These are phyloP conservation scores for Elymnias hypermnestra DNA, from an alignment of 1,140 invertebrate species.

Conservation along the genomic window DNA sequence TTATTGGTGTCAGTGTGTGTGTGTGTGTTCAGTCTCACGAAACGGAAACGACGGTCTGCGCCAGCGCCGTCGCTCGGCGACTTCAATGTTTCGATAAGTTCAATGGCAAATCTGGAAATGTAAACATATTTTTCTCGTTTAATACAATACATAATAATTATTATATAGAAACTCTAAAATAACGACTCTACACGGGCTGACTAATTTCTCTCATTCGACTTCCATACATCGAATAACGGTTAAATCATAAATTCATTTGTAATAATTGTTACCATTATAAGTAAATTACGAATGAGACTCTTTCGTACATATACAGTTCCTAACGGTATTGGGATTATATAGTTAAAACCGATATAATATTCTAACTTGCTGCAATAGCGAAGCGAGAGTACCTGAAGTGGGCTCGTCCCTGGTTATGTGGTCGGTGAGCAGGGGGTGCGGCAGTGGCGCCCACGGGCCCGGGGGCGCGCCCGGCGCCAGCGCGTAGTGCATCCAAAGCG, in stretches of 20 bases:
- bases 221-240: no score
- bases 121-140: constrained; percentile 6
- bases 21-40: constrained; percentile 26
- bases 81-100: constrained; percentile 73
- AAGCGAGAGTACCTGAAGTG: constrained; percentile 54
- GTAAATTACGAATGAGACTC: no score
- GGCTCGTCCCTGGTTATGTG: constrained; percentile 69
- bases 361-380: no score
- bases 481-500: constrained; percentile 51
- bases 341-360: no score
- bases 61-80: constrained; percentile 21
- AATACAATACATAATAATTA: not conserved
- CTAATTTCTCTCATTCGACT: no score
- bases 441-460: constrained; percentile 58
- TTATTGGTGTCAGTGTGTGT: no score
- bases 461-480: constrained; percentile 42
- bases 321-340: no score
- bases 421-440: constrained; percentile 64
- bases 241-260: no score
- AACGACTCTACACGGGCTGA: no score
- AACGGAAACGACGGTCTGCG: constrained; percentile 6
- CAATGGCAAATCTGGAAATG: constrained; percentile 71
- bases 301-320: no score
- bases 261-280: no score
- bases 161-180: not conserved